phyloP scores from a whole-genome alignment of 2,113 vertebrate genomes.

The Anoura caudifer region DNA sequence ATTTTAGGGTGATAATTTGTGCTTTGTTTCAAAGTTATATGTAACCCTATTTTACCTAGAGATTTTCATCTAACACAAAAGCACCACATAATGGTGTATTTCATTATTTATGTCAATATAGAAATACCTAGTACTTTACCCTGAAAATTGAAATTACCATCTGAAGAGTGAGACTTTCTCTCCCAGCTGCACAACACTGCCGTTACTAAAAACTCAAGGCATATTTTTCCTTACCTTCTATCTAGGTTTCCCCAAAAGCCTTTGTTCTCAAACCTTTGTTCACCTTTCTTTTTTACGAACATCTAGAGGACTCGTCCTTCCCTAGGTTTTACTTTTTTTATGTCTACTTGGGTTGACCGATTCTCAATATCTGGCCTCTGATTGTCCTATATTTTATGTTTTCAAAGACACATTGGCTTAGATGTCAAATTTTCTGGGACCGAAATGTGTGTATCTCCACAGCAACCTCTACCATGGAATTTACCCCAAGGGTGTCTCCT shows the following conservation, averaged over 20 bases:
- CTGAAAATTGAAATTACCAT: constrained; percentile 8
- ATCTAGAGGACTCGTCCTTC: background rate
- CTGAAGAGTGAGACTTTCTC: background rate
- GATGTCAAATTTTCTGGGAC: background rate
- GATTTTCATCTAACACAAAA: background rate
- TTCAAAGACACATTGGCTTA: background rate
- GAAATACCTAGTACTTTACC: constrained; percentile 15
- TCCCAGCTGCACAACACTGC: background rate
- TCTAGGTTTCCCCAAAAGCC: background rate
- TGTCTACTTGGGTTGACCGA: background rate
- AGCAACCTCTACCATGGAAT: background rate
- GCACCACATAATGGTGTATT: background rate
- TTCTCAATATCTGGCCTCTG: background rate
- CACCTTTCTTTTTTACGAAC: background rate
- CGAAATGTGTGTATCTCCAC: background rate
- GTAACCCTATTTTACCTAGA: background rate
- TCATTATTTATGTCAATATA: constrained; percentile 4
- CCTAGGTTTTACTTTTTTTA: background rate
- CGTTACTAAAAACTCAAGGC: background rate
- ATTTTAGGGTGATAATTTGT: constrained; percentile 5
- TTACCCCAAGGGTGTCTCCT: background rate
- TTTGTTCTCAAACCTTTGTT: background rate
- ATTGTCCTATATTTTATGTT: background rate
- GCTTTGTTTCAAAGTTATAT: constrained; percentile 1
- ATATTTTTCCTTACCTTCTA: background rate